A percentile compares a stretch with the other conserved stretches of the same genome.
phyloP scores from a whole-genome alignment of 2,113 vertebrate species.

The Fukomys damarensis region DNA sequence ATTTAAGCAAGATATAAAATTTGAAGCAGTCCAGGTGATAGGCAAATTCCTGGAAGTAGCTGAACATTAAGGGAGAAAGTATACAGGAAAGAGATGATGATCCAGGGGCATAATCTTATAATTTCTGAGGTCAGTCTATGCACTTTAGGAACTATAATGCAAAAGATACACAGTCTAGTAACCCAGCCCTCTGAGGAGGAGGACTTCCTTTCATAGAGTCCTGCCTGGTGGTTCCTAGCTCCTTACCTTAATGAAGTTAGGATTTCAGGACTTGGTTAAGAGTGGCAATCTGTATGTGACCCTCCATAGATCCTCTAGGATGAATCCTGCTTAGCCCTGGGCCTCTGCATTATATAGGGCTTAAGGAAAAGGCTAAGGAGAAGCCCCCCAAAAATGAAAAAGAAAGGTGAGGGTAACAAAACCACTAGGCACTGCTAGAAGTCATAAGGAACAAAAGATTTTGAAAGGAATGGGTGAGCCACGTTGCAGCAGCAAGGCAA shows the following conservation, averaged over 20 bases:
- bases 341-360: background rate
- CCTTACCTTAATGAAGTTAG: background rate
- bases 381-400: background rate
- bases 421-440: background rate
- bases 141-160: background rate
- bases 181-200: background rate
- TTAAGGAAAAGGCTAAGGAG: background rate
- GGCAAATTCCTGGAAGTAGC: background rate
- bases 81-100: background rate
- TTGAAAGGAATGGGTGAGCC: background rate
- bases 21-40: background rate
- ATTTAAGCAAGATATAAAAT: conserved; percentile 17
- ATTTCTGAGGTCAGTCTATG: background rate
- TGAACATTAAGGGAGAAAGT: background rate
- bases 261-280: background rate
- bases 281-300: background rate
- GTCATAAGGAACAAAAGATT: background rate
- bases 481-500: background rate
- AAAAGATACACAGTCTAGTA: background rate
- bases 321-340: background rate
- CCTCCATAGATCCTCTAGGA: background rate
- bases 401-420: background rate
- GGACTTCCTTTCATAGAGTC: background rate
- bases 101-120: background rate
- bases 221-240: background rate